Evolutionary conservation across 2,113 vertebrate species (phyloP).

Genomic region (Petroica traversi): DNA sequence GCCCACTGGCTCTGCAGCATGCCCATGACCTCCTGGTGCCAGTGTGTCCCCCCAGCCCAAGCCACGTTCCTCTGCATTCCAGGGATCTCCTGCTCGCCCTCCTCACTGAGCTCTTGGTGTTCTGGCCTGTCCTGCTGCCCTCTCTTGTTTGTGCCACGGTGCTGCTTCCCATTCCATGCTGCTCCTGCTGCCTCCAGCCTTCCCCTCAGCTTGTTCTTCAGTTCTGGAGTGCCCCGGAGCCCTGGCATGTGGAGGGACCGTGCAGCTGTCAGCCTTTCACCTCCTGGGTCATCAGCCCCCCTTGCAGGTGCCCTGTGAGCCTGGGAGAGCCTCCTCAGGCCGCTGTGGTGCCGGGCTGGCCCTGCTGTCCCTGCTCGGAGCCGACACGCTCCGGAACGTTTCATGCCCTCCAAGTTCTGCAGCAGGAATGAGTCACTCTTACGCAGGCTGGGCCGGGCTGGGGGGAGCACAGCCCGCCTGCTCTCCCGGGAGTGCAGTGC

Average conservation of each 20-base stretch:
- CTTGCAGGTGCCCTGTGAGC: background rate
- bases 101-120: background rate
- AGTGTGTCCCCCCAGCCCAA: fast-evolving
- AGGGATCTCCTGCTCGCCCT: background rate
- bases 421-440: slow-evolving; percentile 33
- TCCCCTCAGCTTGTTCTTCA: background rate
- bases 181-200: background rate
- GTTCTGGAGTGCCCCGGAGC: background rate
- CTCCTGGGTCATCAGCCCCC: fast-evolving
- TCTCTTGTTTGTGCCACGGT: background rate
- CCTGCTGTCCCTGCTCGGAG: background rate
- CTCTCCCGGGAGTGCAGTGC: slow-evolving; percentile 33
- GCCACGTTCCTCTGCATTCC: fast-evolving
- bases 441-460: background rate
- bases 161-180: background rate
- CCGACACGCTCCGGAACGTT: background rate
- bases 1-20: fast-evolving
- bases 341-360: background rate
- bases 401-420: background rate
- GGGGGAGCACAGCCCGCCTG: background rate
- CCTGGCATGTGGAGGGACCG: fast-evolving
- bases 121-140: background rate
- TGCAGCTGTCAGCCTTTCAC: background rate
- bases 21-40: background rate
- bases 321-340: background rate